Evolutionary conservation across 2,797 vertebrate species (phyloP), one percentile per base, ranked within the genome.

Genomic region (Danio choprae): DNA sequence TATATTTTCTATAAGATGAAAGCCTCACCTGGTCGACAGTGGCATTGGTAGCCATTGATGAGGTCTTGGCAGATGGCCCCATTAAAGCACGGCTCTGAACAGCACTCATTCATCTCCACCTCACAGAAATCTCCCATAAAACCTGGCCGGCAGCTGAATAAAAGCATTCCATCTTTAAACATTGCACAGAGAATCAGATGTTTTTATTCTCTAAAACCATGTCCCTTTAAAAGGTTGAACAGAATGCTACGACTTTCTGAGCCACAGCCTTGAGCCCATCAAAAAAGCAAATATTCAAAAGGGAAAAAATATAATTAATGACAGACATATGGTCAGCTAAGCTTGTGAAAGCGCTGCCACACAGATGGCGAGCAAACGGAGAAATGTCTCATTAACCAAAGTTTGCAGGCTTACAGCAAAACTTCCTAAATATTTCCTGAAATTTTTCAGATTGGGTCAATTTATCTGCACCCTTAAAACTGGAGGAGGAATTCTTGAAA

Each of bases 71-170:
- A 96, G 83, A 93, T 86, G 81, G 91, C 92, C 36, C 89, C 90
- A 8, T 97, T 92, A 58, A 92, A 89, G 90, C 95, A 96, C 51
- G 94, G 93, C 83, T 92, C 94, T 83, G 95, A 97, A 87, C 90
- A 93, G 81, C 94, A 96, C 87, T 97, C 94, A 88, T 96, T 95
- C 89, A 95, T 85, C 85, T 96, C 94, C 82, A 93, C 88, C 93
- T 97, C 94, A 91, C 94, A 97, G 91, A 95, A 95, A 79, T 92
- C 88, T 62, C 94, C 95, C 82, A 91, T 93, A 90, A 96, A 96
- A 87, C 95, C 95, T 89, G 91, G 76, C 58, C 93, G 94, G 90
- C 95, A 97, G 82, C 96, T 98, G 86, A 88, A 46, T 41, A 60
- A 74, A 84, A 58, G 74, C 11, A 72, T 46, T 16, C 8, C 38